Evolutionary conservation across 2,888 invertebrate genomes (phyloP), one percentile per base, ranked within the genome.

Genomic region (Dasypolia templi): DNA sequence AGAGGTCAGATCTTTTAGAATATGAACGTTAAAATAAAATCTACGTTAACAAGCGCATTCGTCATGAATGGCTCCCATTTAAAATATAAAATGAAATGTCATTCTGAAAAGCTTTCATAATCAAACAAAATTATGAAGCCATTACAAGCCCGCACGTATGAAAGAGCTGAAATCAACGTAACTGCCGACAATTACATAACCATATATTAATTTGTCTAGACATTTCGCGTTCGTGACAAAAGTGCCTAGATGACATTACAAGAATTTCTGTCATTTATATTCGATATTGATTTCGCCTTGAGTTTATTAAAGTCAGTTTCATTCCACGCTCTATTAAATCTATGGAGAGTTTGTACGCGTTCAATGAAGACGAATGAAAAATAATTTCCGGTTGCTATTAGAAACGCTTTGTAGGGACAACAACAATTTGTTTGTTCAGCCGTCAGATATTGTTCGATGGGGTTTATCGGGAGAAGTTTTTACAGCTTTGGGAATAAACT

Each of bases 211-310:
- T 77, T 77, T 75, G 69, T 80, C 53, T 70, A 72, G 79, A 82
- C 75, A 66, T 61, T 59, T 82, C 26, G 58, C 49, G 49, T 39
- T 55, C 49, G 70, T 81, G 74, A 42, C 69, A 58, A 59, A 72
- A 75, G 68, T 69, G 75, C 26, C 68, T 69, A 55, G 72, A 86
- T 83, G 72, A 75, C 64, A 81, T 86, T 77, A 84, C 74, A 65
- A 72, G 62, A 73, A 80, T 69, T 81, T 79, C 59, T 82, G 72
- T 82, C 75, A 81, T 80, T 83, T 82, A 66, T 78, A 81, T 85
- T 81, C 79, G 74, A 87, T 84, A 84, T 87, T 80, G 87, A 82
- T 86, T 78, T 86, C 61, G 72, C 87, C 87, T 87, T 87, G 86
- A 82, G 64, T 74, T 64, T 80, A 84, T 81, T 86, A 51, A 68